These are phyloP conservation scores for Chironex yamaguchii DNA, from an alignment of 30 jellyfish, hydroid and myxozoan genomes.

Conservation along the genomic window DNA sequence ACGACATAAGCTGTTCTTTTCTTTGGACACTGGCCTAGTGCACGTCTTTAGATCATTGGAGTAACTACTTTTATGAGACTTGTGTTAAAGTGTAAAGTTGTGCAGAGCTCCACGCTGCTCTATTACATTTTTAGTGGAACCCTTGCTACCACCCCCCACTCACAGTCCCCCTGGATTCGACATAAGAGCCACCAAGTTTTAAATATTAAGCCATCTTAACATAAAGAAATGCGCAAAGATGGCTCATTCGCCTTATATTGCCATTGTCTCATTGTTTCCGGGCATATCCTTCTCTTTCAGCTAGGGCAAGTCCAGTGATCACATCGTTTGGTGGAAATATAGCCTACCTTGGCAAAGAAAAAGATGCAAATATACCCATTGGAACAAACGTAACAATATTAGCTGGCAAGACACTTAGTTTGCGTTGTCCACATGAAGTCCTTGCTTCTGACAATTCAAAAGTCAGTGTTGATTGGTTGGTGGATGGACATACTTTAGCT, in stretches of 20 bases:
- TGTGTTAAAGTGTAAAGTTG: too few species aligned
- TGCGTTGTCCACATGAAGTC: conserved; percentile 85
- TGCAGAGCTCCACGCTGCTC: too few species aligned
- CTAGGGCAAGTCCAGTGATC: conserved; percentile 86
- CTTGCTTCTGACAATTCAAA: conserved; percentile 2
- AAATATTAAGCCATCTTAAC: conserved; percentile 63
- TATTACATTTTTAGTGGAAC: too few species aligned
- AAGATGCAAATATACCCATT: conserved; percentile 45
- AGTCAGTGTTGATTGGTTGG: conserved; percentile 65
- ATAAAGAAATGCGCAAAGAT: background rate
- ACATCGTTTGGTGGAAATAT: conserved; percentile 49
- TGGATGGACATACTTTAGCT: conserved; percentile 65
- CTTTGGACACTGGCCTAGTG: too few species aligned
- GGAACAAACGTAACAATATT: conserved; percentile 88
- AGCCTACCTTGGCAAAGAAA: conserved; percentile 23
- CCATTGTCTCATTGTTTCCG: background rate
- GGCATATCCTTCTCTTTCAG: conserved; percentile 17
- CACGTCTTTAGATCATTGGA: too few species aligned
- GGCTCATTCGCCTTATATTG: too few species aligned
- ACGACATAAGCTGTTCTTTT: too few species aligned
- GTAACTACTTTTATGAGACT: too few species aligned
- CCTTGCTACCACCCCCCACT: too few species aligned
- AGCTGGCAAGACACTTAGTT: conserved; percentile 72
- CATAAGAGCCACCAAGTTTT: conserved; percentile 59
- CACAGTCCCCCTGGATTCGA: conserved; percentile 93